phyloP scores from a whole-genome alignment of 2,888 invertebrate species.

The Drosophila rellima region DNA sequence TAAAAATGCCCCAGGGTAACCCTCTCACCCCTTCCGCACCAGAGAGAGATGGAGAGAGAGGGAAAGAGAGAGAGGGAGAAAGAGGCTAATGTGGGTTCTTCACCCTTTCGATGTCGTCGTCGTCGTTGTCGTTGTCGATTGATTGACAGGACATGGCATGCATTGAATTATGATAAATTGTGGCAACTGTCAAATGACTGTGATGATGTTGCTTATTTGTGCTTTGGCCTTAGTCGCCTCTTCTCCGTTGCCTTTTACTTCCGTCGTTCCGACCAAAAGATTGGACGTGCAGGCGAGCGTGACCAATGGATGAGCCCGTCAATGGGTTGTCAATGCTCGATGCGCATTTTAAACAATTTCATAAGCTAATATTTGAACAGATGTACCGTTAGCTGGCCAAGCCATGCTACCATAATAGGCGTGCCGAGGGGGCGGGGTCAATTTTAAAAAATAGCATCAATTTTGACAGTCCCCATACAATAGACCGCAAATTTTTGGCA shows the following conservation, averaged over 20 bases:
- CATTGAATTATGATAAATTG: slow-evolving; percentile 85
- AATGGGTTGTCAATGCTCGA: slow-evolving; percentile 58
- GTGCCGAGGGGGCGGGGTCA: neutral
- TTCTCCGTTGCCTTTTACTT: slow-evolving; percentile 3
- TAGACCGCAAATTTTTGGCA: slow-evolving; percentile 68
- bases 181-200: slow-evolving; percentile 83
- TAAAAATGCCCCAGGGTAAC: slow-evolving; percentile 48
- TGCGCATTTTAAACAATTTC: slow-evolving; percentile 75
- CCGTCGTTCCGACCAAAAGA: neutral
- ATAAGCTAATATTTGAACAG: slow-evolving; percentile 78
- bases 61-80: neutral
- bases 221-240: slow-evolving; percentile 15
- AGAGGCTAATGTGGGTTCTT: slow-evolving; percentile 66
- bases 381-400: slow-evolving; percentile 46
- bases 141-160: slow-evolving; percentile 78
- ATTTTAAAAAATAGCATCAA: slow-evolving; percentile 75
- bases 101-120: slow-evolving; percentile 62
- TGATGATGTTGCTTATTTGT: slow-evolving; percentile 63
- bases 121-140: slow-evolving; percentile 44
- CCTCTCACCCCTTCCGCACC: slow-evolving; percentile 7
- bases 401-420: slow-evolving; percentile 16
- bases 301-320: slow-evolving; percentile 59
- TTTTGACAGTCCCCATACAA: slow-evolving; percentile 50
- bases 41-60: too few species aligned
- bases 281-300: slow-evolving; percentile 52